Evolutionary conservation across 2,113 vertebrate species (phyloP).

Genomic region (zebrafish (Danio rerio)): GRCz12tu NC_133179.1:21898001-21898500

Average conservation of each 20-base stretch:
- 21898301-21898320: conserved; percentile 43
- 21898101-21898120: conserved; percentile 63
- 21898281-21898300: conserved; percentile 71
- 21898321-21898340: neutral
- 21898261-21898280: conserved; percentile 77
- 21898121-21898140: conserved; percentile 75
- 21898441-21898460: no score
- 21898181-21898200: conserved; percentile 75
- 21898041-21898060: conserved; percentile 29
- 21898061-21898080: conserved; percentile 58
- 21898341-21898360: neutral
- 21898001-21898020: conserved; percentile 48
- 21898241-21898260: conserved; percentile 72
- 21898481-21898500: no score
- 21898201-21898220: conserved; percentile 69
- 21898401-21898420: no score
- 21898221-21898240: conserved; percentile 76
- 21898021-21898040: conserved; percentile 30
- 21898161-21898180: conserved; percentile 71
- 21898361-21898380: neutral
- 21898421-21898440: no score
- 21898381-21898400: no score
- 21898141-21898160: conserved; percentile 62
- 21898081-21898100: conserved; percentile 58
- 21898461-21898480: no score